These are phyloP conservation scores for Rugalucina vietnamica DNA, from an alignment of 2,888 invertebrate genomes.

Conservation along the genomic window DNA sequence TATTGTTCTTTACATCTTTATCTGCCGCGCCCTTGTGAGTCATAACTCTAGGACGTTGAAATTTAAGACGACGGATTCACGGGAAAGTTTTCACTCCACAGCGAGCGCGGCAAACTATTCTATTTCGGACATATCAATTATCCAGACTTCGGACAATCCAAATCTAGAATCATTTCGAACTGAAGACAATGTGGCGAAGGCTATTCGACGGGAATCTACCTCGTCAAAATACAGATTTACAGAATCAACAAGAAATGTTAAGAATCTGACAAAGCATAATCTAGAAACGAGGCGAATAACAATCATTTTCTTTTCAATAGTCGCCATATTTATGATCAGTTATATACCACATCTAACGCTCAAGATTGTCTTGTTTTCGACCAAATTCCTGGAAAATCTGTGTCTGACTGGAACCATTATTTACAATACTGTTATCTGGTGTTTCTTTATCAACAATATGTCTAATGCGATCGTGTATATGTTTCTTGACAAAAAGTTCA, in stretches of 20 bases:
- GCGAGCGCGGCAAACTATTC: neutral
- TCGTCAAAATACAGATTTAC: neutral
- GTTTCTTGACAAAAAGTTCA: slow-evolving; percentile 71
- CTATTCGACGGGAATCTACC: neutral
- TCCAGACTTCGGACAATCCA: neutral
- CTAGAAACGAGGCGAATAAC: slow-evolving; percentile 58
- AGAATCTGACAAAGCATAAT: neutral
- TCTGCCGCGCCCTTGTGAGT: slow-evolving; percentile 47
- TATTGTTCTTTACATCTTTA: slow-evolving; percentile 63
- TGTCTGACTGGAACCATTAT: slow-evolving; percentile 51
- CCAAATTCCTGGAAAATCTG: slow-evolving; percentile 52
- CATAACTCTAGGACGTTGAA: slow-evolving; percentile 7
- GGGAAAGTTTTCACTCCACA: neutral
- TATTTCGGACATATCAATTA: neutral
- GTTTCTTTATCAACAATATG: slow-evolving; percentile 73
- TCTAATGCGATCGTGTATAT: slow-evolving; percentile 75
- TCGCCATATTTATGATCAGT: slow-evolving; percentile 69
- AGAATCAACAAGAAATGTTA: neutral
- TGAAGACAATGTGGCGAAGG: neutral
- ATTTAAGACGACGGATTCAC: neutral
- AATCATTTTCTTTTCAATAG: slow-evolving; percentile 68
- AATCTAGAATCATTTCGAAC: neutral
- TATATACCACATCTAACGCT: slow-evolving; percentile 71
- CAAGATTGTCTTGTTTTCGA: slow-evolving; percentile 61
- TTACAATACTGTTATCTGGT: slow-evolving; percentile 72